Conservation (phyloP, 2,113 vertebrate genomes). For the Rhabdornis inornatus region DNA sequence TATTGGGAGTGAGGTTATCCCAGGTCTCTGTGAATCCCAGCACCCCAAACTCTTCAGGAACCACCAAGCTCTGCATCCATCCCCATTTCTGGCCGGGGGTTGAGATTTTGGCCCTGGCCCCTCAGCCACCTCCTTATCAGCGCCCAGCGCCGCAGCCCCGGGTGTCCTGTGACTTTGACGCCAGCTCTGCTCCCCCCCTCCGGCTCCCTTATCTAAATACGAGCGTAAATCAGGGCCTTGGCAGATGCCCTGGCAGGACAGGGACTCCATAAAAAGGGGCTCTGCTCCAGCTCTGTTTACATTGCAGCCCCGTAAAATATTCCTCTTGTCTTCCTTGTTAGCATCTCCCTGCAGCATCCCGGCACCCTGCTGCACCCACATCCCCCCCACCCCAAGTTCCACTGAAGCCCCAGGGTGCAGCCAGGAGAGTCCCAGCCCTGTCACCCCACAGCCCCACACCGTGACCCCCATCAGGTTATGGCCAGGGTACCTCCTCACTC, state of each 20-base stretch:
- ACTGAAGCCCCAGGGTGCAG: neutral
- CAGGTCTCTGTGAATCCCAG: neutral
- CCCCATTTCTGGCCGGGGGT: neutral
- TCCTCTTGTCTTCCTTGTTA: conserved; percentile 78
- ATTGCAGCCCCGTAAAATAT: conserved; percentile 80
- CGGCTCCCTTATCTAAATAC: conserved; percentile 92
- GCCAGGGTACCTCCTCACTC: neutral
- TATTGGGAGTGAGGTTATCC: neutral
- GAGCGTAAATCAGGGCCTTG: conserved; percentile 87
- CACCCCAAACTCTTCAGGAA: neutral
- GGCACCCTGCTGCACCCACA: neutral
- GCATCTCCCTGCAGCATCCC: conserved; percentile 69
- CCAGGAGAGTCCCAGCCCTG: neutral
- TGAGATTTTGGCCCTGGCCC: neutral
- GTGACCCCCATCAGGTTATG: neutral
- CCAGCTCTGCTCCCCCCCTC: conserved; percentile 81
- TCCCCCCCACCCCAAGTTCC: neutral
- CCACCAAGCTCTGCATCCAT: neutral
- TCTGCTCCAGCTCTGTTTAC: conserved; percentile 85
- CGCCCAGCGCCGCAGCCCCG: conserved; percentile 72
- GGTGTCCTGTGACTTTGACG: conserved; percentile 85
- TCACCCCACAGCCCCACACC: neutral
- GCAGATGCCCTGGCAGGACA: conserved; percentile 81
- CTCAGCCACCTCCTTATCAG: conserved; percentile 63
- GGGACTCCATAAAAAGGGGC: conserved; percentile 91